phyloP scores from a whole-genome alignment of 2,797 vertebrate species.

The Craterocephalus amniculus region DNA sequence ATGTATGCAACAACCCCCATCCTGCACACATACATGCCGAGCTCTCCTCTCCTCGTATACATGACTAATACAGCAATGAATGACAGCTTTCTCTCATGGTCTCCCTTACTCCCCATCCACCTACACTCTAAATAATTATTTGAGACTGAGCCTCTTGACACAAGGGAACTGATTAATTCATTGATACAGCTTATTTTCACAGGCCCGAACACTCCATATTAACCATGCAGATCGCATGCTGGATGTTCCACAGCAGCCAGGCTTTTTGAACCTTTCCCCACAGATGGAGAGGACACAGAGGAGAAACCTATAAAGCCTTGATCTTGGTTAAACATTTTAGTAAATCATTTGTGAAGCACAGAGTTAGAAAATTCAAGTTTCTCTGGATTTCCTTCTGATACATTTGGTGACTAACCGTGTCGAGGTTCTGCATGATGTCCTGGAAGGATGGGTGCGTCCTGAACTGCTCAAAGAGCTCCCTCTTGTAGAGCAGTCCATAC shows the following conservation, averaged over 20 bases:
- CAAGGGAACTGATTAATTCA: constrained; percentile 72
- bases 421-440: constrained; percentile 98
- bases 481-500: constrained; percentile 95
- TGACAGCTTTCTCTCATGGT: constrained; percentile 51
- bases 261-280: constrained; percentile 42
- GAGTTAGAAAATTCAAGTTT: not conserved
- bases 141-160: constrained; percentile 59
- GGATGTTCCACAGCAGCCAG: constrained; percentile 18
- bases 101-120: constrained; percentile 41
- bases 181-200: constrained; percentile 62
- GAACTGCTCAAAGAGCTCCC: constrained; percentile 98
- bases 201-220: constrained; percentile 38
- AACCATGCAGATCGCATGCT: constrained; percentile 43
- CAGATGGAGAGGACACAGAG: constrained; percentile 37
- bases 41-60: constrained; percentile 48
- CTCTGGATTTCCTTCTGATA: constrained; percentile 3
- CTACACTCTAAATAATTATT: constrained; percentile 66
- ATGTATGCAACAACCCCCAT: constrained; percentile 61
- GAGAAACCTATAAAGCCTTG: constrained; percentile 37
- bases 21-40: constrained; percentile 39
- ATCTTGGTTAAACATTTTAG: constrained; percentile 37
- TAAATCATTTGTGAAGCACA: constrained; percentile 15
- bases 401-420: constrained; percentile 84
- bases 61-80: constrained; percentile 60
- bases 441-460: constrained; percentile 96